Evolutionary conservation across 2,797 vertebrate genomes (phyloP), one percentile per base, ranked within the genome.

Genomic region (Lagocephalus sceleratus): DNA sequence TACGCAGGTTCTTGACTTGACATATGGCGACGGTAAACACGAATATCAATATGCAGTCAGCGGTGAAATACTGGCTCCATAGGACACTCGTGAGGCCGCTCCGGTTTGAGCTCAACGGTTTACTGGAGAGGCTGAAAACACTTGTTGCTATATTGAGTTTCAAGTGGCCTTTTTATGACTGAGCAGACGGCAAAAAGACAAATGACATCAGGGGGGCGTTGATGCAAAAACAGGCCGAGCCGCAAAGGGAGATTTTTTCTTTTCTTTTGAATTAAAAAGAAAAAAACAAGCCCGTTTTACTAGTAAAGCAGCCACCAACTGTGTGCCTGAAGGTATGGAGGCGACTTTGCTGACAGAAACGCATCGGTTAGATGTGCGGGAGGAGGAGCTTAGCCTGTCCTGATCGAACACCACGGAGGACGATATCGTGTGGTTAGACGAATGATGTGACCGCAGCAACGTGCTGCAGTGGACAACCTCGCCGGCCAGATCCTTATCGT

Each of bases 361-460:
- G 23, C 1, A 7, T 73, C 72, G 63, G 79, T 84, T 80, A 49
- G 66, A 82, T 52, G 79, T 76, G 47, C 61, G 68, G 71, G 77
- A 71, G 71, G 78, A 51, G 42, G 52, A 42, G 63, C 57, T 84
- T 75, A 41, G 55, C 19, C 62, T 66, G 67, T 59, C 73, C 79
- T 92, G 93, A 94, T 92, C 92, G 92, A 93, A 55, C 86, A 82
- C 42, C 54, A 89, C 88, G 83, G 79, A 51, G 82, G 88, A 88
- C 86, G 81, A 90, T 90, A 92, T 90, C 79, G 90, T 88, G 92
- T 88, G 85, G 86, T 91, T 93, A 89, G 85, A 86, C 83, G 87
- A 73, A 85, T 91, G 85, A 79, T 82, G 92, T 95, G 87, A 85
- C 91, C 92, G 94, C 91, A 89, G 92, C 92, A 94, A 95, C 94